phyloP scores from a whole-genome alignment of 2,797 vertebrate species.

The Enteromius mattozi region DNA sequence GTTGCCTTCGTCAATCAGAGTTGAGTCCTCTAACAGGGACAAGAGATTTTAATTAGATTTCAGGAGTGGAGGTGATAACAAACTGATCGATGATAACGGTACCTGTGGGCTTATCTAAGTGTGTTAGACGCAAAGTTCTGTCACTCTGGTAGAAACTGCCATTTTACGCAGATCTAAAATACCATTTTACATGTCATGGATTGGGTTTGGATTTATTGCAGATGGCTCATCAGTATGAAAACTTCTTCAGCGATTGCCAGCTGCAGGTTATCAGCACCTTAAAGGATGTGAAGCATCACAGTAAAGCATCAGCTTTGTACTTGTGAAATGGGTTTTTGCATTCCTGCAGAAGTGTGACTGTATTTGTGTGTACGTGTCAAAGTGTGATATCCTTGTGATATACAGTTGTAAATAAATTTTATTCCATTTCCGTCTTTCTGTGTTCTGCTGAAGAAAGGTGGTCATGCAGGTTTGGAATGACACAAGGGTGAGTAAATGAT shows the following conservation, averaged over 20 bases:
- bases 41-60: conserved; percentile 49
- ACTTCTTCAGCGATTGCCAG: conserved; percentile 15
- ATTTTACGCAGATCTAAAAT: conserved; percentile 20
- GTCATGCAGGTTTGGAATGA: background rate
- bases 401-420: background rate
- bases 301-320: conserved; percentile 31
- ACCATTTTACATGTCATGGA: background rate
- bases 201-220: background rate
- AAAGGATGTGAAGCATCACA: conserved; percentile 25
- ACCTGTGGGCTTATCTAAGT: conserved; percentile 9
- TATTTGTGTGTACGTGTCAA: background rate
- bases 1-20: conserved; percentile 7
- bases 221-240: background rate
- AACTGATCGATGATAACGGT: conserved; percentile 36
- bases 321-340: conserved; percentile 43
- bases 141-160: conserved; percentile 15
- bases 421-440: background rate
- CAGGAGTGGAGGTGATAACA: conserved; percentile 33
- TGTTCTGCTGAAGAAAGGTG: background rate
- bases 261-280: conserved; percentile 25
- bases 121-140: background rate
- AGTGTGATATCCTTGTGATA: background rate
- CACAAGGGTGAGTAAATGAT: background rate
- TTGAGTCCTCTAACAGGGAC: background rate
- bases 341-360: conserved; percentile 13